A percentile compares a stretch with the other conserved stretches of the same genome.
These are phyloP conservation scores for Ashinkailepas kermadecensis DNA, from an alignment of 2,888 invertebrate genomes.

Conservation along the genomic window DNA sequence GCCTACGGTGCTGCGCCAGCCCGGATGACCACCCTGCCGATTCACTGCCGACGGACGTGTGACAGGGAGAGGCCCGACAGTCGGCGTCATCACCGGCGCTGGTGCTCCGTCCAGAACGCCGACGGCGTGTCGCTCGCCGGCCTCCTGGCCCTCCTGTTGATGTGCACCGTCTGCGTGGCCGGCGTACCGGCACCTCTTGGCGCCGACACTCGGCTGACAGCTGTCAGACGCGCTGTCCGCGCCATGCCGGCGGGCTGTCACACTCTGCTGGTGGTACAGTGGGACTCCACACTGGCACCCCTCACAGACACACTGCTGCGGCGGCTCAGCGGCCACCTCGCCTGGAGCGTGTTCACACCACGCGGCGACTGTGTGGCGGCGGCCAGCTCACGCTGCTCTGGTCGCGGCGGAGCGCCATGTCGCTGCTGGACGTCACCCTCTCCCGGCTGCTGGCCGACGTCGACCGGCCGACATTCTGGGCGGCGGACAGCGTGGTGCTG, in stretches of 20 bases:
- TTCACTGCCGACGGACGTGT: no score
- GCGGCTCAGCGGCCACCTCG: constrained; percentile 61
- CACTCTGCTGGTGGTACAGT: not conserved
- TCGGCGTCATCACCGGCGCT: no score
- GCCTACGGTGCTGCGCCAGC: no score
- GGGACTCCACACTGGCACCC: not conserved
- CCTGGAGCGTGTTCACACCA: constrained; percentile 41
- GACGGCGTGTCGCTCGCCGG: no score
- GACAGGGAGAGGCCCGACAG: no score
- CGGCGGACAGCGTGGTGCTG: not conserved
- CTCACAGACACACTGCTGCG: constrained; percentile 58
- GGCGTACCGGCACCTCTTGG: no score
- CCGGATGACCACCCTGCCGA: no score
- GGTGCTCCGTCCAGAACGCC: no score
- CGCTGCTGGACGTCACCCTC: not conserved
- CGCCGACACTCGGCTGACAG: not conserved
- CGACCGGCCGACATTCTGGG: not conserved
- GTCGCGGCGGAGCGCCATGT: not conserved
- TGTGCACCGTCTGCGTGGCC: no score
- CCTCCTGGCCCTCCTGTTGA: no score
- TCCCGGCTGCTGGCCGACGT: not conserved
- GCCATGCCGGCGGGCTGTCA: not conserved
- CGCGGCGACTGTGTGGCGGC: not conserved
- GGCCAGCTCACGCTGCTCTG: not conserved
- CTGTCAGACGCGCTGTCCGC: not conserved